Base-by-base conservation (phyloP, 2,888 invertebrate genomes). In the Ceratothoa steindachneri region DNA sequence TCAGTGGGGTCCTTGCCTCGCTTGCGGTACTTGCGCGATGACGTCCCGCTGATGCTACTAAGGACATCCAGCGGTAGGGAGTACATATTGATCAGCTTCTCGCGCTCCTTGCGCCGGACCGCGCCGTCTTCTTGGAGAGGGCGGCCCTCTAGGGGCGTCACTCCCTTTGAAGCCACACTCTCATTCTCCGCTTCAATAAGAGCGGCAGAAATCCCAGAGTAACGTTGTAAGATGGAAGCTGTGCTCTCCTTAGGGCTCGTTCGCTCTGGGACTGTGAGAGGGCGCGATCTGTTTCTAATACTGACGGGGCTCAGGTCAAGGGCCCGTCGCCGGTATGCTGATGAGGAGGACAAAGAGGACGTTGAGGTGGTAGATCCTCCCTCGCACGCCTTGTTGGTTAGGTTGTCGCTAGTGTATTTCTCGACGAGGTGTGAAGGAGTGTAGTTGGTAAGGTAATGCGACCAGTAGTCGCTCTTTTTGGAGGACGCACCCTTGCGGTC, bases 11-110 rank as follows among this genome's bases (percentile, higher is more conserved):
- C 75, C 27, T 73, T 66, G 5, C 75, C 78, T 7, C 78, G 64
- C 67, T 78, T 78, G 27, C 73, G 72, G 69, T 75, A 78, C 64
- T 75, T 78, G 30, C 78, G 73, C 19, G 71, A 31, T 24, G 73
- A 71, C n/a, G 71, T 68, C 30, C 70, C 67, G 31, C 70, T 65
- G 29, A 78, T 75, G 30, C 64, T 78, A 7, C 75, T 75, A 15
- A 78, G 69, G 9, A 75, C 73, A 27, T 75, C 73, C 29, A 78
- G 67, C 12, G 78, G 78, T 27, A 78, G 69, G 9, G 78, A 78
- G 53, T 78, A 78, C 78, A 78, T 78, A 64, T 69, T 78, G 24
- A 78, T 73, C 27, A 78, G 73, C 52, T 78, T 73, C 1, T 75
- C 78, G 3, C 78, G 70, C 51, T 78, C 78, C 55, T 75, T 73